Conservation (phyloP, 2,797 vertebrate genomes). For the Enteromius treurensis region DNA sequence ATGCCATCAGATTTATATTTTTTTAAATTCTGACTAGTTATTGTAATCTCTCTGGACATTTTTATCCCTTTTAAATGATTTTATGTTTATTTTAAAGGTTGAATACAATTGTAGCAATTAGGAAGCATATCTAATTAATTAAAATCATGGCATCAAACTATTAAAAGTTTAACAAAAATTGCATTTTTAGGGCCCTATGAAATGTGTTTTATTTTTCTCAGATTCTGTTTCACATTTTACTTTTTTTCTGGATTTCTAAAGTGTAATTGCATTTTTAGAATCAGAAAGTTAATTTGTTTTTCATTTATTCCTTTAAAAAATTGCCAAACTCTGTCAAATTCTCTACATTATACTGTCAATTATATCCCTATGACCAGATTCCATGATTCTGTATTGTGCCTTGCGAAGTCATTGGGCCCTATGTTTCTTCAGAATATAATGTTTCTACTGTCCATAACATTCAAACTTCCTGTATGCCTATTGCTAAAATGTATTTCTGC, state of each 20-base stretch:
- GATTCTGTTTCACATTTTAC: background rate
- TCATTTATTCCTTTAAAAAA: background rate
- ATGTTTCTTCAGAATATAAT: background rate
- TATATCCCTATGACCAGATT: background rate
- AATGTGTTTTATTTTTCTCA: background rate
- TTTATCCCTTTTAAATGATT: too few relatives aligned
- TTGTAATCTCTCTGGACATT: too few relatives aligned
- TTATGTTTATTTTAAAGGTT: background rate
- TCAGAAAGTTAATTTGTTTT: background rate
- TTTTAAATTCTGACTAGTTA: too few relatives aligned
- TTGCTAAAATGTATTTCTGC: background rate
- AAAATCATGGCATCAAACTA: background rate
- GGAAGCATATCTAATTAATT: background rate
- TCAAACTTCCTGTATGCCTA: background rate
- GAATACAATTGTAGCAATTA: background rate
- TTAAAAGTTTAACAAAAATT: background rate
- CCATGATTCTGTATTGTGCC: background rate
- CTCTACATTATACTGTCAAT: background rate
- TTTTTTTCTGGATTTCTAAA: background rate
- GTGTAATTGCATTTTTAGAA: too few relatives aligned
- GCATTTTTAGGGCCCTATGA: background rate
- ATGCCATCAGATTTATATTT: too few relatives aligned
- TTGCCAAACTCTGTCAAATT: background rate
- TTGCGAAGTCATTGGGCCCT: background rate
- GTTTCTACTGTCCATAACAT: background rate